Percentiles rank a stretch among this genome's conserved stretches.
Evolutionary conservation across 2,113 vertebrate genomes (phyloP).

Genomic region (Tiliqua scincoides): DNA sequence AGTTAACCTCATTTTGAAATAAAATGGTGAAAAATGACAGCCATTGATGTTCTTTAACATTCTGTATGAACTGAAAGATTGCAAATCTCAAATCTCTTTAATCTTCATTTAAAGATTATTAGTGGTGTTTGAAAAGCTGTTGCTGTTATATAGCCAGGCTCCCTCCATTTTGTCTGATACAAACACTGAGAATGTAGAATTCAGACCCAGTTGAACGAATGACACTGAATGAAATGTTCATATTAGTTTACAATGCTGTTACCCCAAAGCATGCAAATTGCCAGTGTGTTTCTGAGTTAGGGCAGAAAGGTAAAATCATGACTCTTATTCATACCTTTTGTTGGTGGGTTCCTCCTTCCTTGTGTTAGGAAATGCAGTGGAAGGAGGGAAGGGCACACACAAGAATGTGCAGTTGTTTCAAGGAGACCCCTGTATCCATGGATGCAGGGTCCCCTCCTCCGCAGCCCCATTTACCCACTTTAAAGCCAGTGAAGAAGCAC

Average conservation of each 20-base stretch:
- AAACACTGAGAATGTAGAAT: neutral
- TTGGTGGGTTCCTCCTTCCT: neutral
- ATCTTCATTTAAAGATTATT: neutral
- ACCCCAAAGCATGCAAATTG: neutral
- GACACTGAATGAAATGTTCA: neutral
- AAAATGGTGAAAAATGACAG: slow-evolving; percentile 48
- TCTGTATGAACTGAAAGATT: neutral
- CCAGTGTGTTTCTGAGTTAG: neutral
- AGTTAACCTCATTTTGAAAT: slow-evolving; percentile 63
- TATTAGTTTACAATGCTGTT: neutral
- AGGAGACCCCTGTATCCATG: too few relatives aligned
- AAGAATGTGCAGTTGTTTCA: too few relatives aligned
- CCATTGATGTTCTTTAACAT: slow-evolving; percentile 2
- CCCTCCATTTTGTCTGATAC: accelerated
- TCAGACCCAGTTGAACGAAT: slow-evolving; percentile 1
- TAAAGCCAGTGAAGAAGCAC: too few relatives aligned
- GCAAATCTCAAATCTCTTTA: accelerated
- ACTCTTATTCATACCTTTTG: neutral
- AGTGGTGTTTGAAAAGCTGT: neutral
- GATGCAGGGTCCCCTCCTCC: too few relatives aligned
- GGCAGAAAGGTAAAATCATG: too few relatives aligned
- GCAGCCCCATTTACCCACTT: too few relatives aligned
- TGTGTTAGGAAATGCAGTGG: neutral
- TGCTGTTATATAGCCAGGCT: neutral
- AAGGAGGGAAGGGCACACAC: too few relatives aligned